phyloP scores from a whole-genome alignment of 2,797 vertebrate genomes.

The Falco concolor region DNA sequence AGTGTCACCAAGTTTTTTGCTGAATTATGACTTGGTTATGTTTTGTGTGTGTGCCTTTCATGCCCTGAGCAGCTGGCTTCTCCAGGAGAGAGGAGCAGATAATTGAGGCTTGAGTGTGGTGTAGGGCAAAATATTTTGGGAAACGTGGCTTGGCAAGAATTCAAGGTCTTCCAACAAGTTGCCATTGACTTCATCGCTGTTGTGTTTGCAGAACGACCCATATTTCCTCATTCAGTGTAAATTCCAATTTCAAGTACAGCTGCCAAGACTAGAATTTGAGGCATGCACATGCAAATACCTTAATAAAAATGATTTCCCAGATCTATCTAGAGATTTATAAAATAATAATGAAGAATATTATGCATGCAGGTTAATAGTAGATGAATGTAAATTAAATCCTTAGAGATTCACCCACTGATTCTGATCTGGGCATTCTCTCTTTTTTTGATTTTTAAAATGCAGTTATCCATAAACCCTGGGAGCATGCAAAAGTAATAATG shows the following conservation, averaged over 20 bases:
- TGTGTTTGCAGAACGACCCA: not conserved
- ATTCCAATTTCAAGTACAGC: not conserved
- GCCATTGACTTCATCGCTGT: not conserved
- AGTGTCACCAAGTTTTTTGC: not conserved
- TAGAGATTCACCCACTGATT: conserved; percentile 1
- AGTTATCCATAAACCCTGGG: not conserved
- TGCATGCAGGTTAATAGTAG: conserved; percentile 1
- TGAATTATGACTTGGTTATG: not conserved
- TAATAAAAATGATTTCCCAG: conserved; percentile 19
- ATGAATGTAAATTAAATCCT: conserved; percentile 15
- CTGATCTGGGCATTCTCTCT: not conserved
- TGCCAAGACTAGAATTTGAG: not conserved
- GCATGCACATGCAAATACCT: not conserved
- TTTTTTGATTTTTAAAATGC: not conserved
- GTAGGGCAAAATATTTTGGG: conserved; percentile 37
- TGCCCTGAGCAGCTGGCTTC: not conserved
- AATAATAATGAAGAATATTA: not conserved
- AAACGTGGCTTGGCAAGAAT: not conserved
- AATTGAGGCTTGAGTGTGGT: not conserved
- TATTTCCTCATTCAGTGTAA: not conserved
- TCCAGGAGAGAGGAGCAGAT: not conserved
- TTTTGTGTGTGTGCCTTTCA: not conserved
- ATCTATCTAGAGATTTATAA: not conserved
- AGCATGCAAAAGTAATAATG: not conserved
- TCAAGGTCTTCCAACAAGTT: conserved; percentile 34